Evolutionary conservation across 2,113 vertebrate species (phyloP).

Genomic region (Siniperca chuatsi): DNA sequence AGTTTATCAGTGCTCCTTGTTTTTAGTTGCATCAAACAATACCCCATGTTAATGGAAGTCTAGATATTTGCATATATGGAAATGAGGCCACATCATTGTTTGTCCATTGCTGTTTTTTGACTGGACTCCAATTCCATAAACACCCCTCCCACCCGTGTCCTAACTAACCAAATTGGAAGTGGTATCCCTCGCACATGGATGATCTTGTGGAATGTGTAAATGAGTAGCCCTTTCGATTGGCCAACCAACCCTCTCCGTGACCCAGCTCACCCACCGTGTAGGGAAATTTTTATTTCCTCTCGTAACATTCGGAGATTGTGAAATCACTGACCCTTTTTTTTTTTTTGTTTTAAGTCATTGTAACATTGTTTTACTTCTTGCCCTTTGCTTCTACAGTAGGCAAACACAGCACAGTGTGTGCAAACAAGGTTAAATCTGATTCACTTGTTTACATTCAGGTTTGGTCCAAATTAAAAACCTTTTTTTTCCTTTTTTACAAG

Average conservation of each 20-base stretch:
- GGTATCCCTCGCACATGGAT: constrained; percentile 81
- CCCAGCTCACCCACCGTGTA: constrained; percentile 57
- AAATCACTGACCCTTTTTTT: constrained; percentile 15
- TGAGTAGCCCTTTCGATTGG: constrained; percentile 79
- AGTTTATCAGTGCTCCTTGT: constrained; percentile 17
- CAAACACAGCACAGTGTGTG: constrained; percentile 27
- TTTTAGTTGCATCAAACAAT: neutral
- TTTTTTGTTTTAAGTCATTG: constrained; percentile 3
- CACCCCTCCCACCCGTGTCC: constrained; percentile 72
- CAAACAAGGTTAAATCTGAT: constrained; percentile 1
- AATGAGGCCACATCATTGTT: constrained; percentile 81
- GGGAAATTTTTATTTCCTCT: constrained; percentile 48
- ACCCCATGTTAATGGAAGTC: constrained; percentile 29
- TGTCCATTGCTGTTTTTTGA: constrained; percentile 33
- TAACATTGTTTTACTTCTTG: neutral
- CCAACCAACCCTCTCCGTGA: constrained; percentile 63
- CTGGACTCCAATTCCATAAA: constrained; percentile 66
- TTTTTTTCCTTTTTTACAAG: neutral
- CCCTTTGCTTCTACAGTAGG: neutral
- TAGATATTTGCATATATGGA: constrained; percentile 73
- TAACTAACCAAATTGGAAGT: constrained; percentile 82
- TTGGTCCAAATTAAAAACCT: neutral
- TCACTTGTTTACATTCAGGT: neutral
- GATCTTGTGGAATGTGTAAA: constrained; percentile 83
- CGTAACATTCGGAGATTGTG: constrained; percentile 38